Base-by-base conservation (phyloP, 1,140 invertebrate species). In the Papilio dardanus region DNA sequence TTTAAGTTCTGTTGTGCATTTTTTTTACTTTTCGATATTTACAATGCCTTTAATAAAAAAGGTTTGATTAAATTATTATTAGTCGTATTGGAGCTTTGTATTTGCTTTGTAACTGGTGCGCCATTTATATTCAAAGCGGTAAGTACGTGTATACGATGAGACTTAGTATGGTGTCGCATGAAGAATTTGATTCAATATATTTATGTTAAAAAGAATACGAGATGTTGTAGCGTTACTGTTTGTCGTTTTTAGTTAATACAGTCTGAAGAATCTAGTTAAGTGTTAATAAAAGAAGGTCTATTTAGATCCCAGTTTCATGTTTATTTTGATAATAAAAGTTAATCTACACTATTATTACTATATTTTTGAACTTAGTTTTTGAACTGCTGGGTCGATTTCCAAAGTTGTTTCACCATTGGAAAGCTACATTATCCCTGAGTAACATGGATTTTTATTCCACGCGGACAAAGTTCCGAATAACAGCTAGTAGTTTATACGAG, bases 171-270 rank as follows among this genome's bases (percentile, higher is more conserved):
- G 46, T 54, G 10, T 54, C n/a, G 19, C 21, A 21, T 21, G 46
- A 54, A 54, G 46, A 19, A 54, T 54, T 54, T 54, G 46, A 54
- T 54, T 54, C 46, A 54, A 54, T 54, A 21, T 54, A 24, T 54
- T 46, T 46, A 10, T 46, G 2, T 46, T 19, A 0, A 46, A 46
- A n/a, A 16, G 16, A 46, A 46, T 19, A 46, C n/a, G n/a, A 19
- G 16, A n/a, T 42, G 40, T 46, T 46, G 10, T 46, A 46, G 42
- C 16, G 4, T 1, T 12, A 3, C n/a, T 0, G 35, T 12, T 0
- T 37, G 16, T 42, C 4, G 16, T 42, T 42, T 42, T 42, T 16
- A 42, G 14, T 42, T n/a, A 16, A n/a, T 16, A 42, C 14, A 16
- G 14, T 42, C 3, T 40, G 16, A 42, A 3, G 14, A 42, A 42